Evolutionary conservation across 2,797 vertebrate genomes (phyloP).

Genomic region (Oryzias sinensis): DNA sequence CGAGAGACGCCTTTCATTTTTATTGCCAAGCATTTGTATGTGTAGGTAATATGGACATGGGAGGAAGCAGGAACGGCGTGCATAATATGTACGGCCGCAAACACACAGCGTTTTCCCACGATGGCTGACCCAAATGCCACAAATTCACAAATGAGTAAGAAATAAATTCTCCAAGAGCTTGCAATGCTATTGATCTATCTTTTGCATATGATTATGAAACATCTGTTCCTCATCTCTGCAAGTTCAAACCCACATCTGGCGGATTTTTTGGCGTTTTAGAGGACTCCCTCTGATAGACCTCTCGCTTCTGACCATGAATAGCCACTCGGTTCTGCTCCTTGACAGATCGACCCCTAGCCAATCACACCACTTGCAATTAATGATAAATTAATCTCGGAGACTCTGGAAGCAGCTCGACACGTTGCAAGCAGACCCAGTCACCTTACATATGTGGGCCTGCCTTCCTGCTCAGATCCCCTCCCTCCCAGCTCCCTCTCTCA

Average conservation of each 20-base stretch:
- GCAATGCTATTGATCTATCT: too few species aligned
- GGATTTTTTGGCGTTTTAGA: too few species aligned
- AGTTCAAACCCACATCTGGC: too few species aligned
- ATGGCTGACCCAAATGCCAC: background rate
- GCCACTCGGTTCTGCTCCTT: slow-evolving; percentile 22
- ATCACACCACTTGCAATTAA: slow-evolving; percentile 38
- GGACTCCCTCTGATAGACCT: background rate
- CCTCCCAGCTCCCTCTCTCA: slow-evolving; percentile 23
- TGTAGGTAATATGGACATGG: background rate
- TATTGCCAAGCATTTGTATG: background rate
- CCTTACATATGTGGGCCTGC: slow-evolving; percentile 23
- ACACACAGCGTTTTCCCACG: background rate
- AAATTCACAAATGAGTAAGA: background rate
- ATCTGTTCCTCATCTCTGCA: too few species aligned
- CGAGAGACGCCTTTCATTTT: slow-evolving; percentile 40
- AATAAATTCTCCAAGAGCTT: too few species aligned
- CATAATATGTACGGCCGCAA: background rate
- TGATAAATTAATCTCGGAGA: slow-evolving; percentile 45
- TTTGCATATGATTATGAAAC: too few species aligned
- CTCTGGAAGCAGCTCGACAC: slow-evolving; percentile 39
- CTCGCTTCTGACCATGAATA: background rate
- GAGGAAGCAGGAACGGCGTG: background rate
- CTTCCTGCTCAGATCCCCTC: slow-evolving; percentile 28
- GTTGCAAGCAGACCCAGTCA: slow-evolving; percentile 21
- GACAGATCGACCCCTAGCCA: slow-evolving; percentile 11